These are phyloP conservation scores for Pluvianellus socialis DNA, from an alignment of 2,113 vertebrate genomes.

Conservation along the genomic window DNA sequence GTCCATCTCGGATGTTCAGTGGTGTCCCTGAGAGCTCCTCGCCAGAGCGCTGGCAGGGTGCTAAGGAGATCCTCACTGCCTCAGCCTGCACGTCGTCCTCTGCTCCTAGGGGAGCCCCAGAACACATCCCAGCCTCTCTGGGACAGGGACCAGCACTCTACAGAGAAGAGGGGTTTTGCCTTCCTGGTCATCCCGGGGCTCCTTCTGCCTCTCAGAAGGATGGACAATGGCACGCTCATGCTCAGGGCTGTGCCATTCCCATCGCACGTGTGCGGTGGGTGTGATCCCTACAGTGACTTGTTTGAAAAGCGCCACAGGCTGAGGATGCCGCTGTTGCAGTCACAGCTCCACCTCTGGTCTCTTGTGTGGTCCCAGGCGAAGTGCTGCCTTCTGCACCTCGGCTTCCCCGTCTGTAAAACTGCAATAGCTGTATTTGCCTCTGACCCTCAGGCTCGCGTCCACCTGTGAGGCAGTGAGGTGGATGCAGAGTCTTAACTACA, in stretches of 20 bases:
- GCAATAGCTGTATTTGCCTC: not conserved
- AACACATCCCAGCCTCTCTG: not conserved
- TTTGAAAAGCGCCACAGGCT: not conserved
- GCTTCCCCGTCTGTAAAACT: not conserved
- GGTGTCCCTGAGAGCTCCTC: not conserved
- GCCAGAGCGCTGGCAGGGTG: not conserved
- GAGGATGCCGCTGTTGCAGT: not conserved
- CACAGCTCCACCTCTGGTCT: not conserved
- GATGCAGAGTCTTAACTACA: not conserved
- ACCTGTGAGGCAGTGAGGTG: not conserved
- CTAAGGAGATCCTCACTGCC: not conserved
- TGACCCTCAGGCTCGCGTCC: not conserved
- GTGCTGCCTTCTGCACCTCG: not conserved
- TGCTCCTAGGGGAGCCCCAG: not conserved
- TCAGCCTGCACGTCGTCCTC: not conserved
- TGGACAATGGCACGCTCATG: fast-evolving
- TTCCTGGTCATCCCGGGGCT: not conserved
- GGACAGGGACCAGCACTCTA: not conserved
- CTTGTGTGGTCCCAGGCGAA: not conserved
- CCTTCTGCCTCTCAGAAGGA: not conserved
- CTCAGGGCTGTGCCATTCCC: not conserved
- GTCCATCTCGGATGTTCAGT: not conserved
- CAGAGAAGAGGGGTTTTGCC: not conserved
- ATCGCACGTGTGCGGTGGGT: not conserved
- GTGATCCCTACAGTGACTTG: not conserved